A percentile compares a stretch with the other conserved stretches of the same genome.
phyloP scores from a whole-genome alignment of 2,113 vertebrate species.

The Mandrillus leucophaeus region DNA sequence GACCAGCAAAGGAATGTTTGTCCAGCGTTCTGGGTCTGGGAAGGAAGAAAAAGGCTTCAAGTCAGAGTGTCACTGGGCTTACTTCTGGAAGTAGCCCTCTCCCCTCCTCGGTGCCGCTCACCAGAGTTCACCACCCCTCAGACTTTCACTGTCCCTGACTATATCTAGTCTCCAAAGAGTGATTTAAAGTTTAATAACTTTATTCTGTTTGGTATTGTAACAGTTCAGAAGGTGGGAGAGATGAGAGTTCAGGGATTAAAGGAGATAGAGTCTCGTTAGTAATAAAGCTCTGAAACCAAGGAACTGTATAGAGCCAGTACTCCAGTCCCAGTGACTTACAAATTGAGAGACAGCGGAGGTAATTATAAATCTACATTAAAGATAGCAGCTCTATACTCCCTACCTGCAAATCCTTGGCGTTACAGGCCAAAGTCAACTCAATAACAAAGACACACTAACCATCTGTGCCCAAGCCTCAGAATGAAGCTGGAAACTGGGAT shows the following conservation, averaged over 20 bases:
- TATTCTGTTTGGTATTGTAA: not conserved
- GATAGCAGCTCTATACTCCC: not conserved
- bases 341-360: not conserved
- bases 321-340: not conserved
- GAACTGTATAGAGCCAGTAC: not conserved
- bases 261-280: not conserved
- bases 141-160: not conserved
- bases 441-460: not conserved
- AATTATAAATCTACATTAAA: not conserved
- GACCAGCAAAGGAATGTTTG: conserved; percentile 96
- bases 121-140: not conserved
- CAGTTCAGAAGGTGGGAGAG: not conserved
- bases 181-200: not conserved
- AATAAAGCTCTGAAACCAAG: not conserved
- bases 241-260: not conserved
- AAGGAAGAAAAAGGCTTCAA: not conserved
- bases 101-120: not conserved
- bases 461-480: too few relatives aligned
- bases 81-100: too few relatives aligned
- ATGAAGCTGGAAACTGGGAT: not conserved
- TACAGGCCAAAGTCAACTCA: not conserved
- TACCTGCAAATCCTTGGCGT: not conserved
- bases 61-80: not conserved
- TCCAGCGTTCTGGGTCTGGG: conserved; percentile 97
- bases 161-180: not conserved